Conservation (phyloP, 2,888 invertebrate genomes). For the Zaprionus bogoriensis region DNA sequence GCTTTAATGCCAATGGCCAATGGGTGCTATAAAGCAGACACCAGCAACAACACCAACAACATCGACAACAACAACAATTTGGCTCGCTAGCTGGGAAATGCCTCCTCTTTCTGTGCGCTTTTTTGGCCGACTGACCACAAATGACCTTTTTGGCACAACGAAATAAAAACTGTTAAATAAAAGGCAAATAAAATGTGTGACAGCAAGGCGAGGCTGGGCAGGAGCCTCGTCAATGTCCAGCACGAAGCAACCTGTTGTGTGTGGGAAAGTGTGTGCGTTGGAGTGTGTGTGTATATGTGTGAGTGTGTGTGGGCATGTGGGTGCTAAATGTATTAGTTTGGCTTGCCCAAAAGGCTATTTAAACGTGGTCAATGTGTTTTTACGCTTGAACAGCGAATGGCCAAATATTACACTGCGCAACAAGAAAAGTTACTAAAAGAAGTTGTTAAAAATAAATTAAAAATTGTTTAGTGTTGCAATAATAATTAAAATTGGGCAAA, state of each 20-base stretch:
- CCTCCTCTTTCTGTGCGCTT: slow-evolving; percentile 15
- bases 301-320: slow-evolving; percentile 16
- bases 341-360: slow-evolving; percentile 60
- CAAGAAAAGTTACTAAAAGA: slow-evolving; percentile 12
- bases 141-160: slow-evolving; percentile 70
- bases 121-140: slow-evolving; percentile 57
- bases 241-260: slow-evolving; percentile 62
- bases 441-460: no score
- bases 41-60: slow-evolving; percentile 34
- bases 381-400: slow-evolving; percentile 50
- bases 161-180: slow-evolving; percentile 74
- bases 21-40: slow-evolving; percentile 66
- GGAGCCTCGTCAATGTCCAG: slow-evolving; percentile 47
- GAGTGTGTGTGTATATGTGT: slow-evolving; percentile 9
- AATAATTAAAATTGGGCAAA: no score
- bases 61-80: slow-evolving; percentile 4
- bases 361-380: slow-evolving; percentile 70
- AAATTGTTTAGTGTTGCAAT: no score
- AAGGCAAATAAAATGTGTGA: slow-evolving; percentile 73
- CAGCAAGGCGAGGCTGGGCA: slow-evolving; percentile 7
- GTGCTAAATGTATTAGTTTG: slow-evolving; percentile 67
- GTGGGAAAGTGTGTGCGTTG: slow-evolving; percentile 2
- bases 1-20: slow-evolving; percentile 60
- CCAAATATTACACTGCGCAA: slow-evolving; percentile 34
- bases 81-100: not conserved